phyloP scores from a whole-genome alignment of 1,140 invertebrate species.

The Aporrectodea caliginosa region DNA sequence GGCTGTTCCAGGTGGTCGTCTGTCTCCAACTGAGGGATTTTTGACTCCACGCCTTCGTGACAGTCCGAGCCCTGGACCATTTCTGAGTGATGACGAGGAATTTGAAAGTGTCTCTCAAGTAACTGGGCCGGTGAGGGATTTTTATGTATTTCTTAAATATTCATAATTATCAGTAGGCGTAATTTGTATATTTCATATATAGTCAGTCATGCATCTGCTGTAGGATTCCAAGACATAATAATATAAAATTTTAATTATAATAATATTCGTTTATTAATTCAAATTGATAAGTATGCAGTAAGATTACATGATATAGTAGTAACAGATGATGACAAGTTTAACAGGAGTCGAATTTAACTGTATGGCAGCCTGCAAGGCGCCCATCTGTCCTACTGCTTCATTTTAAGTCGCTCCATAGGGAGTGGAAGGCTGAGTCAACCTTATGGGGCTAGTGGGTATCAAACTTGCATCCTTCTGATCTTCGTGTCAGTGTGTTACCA shows the following conservation, averaged over 20 bases:
- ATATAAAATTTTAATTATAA: background rate
- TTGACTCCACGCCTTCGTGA: background rate
- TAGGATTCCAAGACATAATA: background rate
- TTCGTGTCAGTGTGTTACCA: no score
- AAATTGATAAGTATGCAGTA: background rate
- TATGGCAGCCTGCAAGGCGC: no score
- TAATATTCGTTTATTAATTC: background rate
- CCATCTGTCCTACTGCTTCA: no score
- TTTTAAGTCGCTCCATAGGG: no score
- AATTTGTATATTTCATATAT: no score
- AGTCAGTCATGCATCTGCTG: background rate
- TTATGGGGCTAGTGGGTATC: no score
- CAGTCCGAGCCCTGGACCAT: background rate
- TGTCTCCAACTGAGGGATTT: background rate
- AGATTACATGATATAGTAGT: background rate
- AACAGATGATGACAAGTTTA: no score
- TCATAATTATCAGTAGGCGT: no score
- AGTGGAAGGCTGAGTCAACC: no score
- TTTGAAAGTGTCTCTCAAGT: constrained; percentile 51
- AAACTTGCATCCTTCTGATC: no score
- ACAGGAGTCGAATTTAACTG: no score
- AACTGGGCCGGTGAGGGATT: constrained; percentile 43
- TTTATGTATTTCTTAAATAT: background rate
- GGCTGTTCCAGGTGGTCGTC: no score
- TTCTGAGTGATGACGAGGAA: constrained; percentile 41